phyloP scores from a whole-genome alignment of 2,888 invertebrate genomes.

The Agrochola circellaris region DNA sequence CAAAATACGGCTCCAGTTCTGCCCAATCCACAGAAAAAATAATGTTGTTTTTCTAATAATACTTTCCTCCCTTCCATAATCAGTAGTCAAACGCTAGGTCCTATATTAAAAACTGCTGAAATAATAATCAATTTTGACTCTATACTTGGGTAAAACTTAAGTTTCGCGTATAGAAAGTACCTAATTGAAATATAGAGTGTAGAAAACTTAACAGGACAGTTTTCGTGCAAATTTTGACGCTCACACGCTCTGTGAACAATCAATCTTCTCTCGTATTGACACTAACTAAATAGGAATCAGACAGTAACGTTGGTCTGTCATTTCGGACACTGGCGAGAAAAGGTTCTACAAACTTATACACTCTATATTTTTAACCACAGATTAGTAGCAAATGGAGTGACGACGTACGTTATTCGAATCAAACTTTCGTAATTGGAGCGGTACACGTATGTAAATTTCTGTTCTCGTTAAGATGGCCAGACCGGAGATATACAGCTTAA shows the following conservation, averaged over 20 bases:
- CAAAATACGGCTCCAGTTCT: neutral
- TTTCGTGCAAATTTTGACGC: neutral
- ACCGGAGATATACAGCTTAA: no score
- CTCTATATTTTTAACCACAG: slow-evolving; percentile 38
- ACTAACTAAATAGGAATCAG: neutral
- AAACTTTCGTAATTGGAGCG: neutral
- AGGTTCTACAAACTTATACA: slow-evolving; percentile 25
- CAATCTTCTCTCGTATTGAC: no score
- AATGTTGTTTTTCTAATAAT: slow-evolving; percentile 6
- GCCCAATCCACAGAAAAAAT: neutral
- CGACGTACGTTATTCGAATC: neutral
- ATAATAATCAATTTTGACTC: slow-evolving; percentile 17
- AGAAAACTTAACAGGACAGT: slow-evolving; percentile 1
- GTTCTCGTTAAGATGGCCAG: no score
- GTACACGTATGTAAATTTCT: neutral
- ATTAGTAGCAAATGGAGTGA: slow-evolving; percentile 30
- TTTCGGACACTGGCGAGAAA: neutral
- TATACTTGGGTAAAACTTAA: slow-evolving; percentile 44
- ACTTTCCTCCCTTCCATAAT: neutral
- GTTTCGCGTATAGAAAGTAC: slow-evolving; percentile 40
- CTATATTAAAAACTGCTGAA: slow-evolving; percentile 11
- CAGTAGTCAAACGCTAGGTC: slow-evolving; percentile 38
- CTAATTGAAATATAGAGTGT: slow-evolving; percentile 26
- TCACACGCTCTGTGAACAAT: neutral
- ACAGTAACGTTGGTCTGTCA: neutral